Evolutionary conservation across 2,888 invertebrate genomes (phyloP).

Genomic region (Drosophila kanekoi): DNA sequence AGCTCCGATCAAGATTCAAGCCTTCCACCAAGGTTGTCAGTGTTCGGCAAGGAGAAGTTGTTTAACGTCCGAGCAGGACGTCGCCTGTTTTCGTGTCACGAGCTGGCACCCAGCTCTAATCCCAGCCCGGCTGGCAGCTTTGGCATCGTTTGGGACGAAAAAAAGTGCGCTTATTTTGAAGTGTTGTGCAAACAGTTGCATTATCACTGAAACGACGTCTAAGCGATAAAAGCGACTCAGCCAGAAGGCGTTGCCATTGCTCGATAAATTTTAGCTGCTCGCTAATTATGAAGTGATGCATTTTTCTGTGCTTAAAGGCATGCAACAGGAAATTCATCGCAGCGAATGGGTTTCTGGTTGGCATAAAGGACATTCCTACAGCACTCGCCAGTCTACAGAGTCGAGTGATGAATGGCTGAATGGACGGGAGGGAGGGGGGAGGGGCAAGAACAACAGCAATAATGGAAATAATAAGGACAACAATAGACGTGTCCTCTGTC

Average conservation of each 20-base stretch:
- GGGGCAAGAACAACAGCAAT: conserved; percentile 1
- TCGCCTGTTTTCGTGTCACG: conserved; percentile 19
- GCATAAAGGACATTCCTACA: conserved; percentile 27
- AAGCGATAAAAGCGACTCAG: conserved; percentile 29
- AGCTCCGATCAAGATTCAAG: too few species aligned
- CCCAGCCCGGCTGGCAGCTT: not conserved
- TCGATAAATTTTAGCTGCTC: conserved; percentile 19
- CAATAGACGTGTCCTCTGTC: conserved; percentile 42
- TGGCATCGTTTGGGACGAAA: conserved; percentile 16
- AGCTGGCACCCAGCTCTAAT: not conserved
- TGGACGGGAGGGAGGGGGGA: too few species aligned
- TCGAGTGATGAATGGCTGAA: conserved; percentile 46
- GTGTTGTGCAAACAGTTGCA: conserved; percentile 74
- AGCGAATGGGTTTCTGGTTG: not conserved
- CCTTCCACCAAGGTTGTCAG: too few species aligned
- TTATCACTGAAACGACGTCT: conserved; percentile 51
- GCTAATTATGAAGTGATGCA: conserved; percentile 56
- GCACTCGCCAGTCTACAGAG: not conserved
- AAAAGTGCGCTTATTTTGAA: conserved; percentile 52
- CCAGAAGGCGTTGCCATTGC: conserved; percentile 14
- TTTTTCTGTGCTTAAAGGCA: conserved; percentile 2
- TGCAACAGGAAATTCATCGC: conserved; percentile 16
- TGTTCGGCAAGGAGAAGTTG: too few species aligned
- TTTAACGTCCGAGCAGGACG: not conserved
- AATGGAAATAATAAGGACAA: conserved; percentile 43